A percentile compares a stretch with the other conserved stretches of the same genome.
These are phyloP conservation scores for Atta texana DNA, from an alignment of 1,140 invertebrate genomes.

Conservation along the genomic window DNA sequence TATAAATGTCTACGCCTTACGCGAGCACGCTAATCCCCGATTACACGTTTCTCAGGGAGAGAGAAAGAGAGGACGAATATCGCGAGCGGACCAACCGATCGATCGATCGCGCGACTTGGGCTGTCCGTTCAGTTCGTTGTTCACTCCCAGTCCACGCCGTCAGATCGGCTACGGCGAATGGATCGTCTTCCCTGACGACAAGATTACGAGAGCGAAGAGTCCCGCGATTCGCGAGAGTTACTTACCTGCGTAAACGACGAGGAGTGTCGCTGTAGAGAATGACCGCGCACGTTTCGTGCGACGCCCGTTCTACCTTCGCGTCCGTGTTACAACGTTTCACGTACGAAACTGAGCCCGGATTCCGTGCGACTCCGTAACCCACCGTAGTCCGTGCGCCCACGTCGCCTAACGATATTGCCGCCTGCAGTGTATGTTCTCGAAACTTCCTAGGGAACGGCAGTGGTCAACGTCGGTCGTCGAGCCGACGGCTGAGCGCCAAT, in stretches of 20 bases:
- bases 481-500: slow-evolving; percentile 63
- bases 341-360: slow-evolving; percentile 60
- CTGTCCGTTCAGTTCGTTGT: slow-evolving; percentile 16
- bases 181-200: not conserved
- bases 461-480: slow-evolving; percentile 52
- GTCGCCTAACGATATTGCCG: slow-evolving; percentile 66
- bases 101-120: slow-evolving; percentile 50
- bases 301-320: slow-evolving; percentile 17
- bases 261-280: slow-evolving; percentile 38
- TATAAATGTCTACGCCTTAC: not conserved
- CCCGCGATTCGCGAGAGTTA: not conserved
- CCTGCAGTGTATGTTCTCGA: slow-evolving; percentile 67
- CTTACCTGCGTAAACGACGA: slow-evolving; percentile 66
- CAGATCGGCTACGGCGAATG: not conserved
- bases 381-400: slow-evolving; percentile 23
- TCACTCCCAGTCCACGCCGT: not conserved
- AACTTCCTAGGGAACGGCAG: slow-evolving; percentile 70
- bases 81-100: slow-evolving; percentile 40
- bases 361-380: no score
- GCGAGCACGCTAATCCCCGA: not conserved
- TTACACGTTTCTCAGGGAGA: not conserved
- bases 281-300: slow-evolving; percentile 56
- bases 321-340: slow-evolving; percentile 51
- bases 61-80: slow-evolving; percentile 9
- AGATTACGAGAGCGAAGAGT: not conserved